These are phyloP conservation scores for Pagetopsis macropterus DNA, from an alignment of 2,797 vertebrate species.

Conservation along the genomic window DNA sequence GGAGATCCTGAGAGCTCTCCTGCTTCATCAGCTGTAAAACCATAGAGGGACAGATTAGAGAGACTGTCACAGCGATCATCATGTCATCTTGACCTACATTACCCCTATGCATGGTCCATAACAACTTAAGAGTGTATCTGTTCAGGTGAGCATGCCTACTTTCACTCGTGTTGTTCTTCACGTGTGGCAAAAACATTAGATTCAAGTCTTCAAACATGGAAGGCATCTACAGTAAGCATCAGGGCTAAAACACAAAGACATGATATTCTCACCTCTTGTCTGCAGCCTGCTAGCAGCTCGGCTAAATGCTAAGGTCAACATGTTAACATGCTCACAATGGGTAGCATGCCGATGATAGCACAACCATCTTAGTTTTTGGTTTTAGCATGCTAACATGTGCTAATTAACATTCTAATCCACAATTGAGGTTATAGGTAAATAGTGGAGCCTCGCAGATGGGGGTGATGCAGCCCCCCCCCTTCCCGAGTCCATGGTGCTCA, in stretches of 20 bases:
- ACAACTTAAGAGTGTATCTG: not conserved
- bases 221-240: not conserved
- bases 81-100: not conserved
- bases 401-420: not conserved
- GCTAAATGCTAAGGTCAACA: too few relatives aligned
- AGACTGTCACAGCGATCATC: not conserved
- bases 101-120: not conserved
- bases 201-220: not conserved
- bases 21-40: conserved; percentile 82
- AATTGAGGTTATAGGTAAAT: too few relatives aligned
- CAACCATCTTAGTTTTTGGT: not conserved
- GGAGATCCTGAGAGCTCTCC: conserved; percentile 85
- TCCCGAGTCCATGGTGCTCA: too few relatives aligned
- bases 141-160: not conserved
- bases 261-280: not conserved
- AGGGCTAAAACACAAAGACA: not conserved
- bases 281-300: not conserved
- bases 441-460: too few relatives aligned
- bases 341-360: not conserved
- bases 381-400: not conserved
- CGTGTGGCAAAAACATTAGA: too few relatives aligned
- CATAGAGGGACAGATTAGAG: not conserved
- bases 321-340: too few relatives aligned
- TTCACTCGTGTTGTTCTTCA: not conserved
- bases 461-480: too few relatives aligned